Conservation (phyloP, 2,888 invertebrate species). For the Choristoneura rosaceana region DNA sequence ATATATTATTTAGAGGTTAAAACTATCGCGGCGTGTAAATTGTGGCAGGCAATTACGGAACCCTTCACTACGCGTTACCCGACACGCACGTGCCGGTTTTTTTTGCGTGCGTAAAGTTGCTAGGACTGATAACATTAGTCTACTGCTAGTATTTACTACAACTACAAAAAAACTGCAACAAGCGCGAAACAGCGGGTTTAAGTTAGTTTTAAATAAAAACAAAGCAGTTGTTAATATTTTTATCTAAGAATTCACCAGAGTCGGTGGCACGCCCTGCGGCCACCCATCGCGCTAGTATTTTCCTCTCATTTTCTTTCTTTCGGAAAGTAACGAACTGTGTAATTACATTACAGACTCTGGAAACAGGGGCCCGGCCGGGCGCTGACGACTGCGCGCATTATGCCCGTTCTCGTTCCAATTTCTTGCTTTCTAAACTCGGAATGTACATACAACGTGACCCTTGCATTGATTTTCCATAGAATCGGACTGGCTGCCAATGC, state of each 20-base stretch:
- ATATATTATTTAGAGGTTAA: too few relatives aligned
- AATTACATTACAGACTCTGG: constrained; percentile 61
- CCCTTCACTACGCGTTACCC: too few relatives aligned
- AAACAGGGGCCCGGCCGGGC: constrained; percentile 66
- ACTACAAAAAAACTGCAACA: too few relatives aligned
- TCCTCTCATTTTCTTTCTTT: constrained; percentile 74
- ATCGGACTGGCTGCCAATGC: neutral
- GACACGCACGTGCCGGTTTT: too few relatives aligned
- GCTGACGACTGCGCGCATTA: constrained; percentile 62
- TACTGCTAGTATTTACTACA: too few relatives aligned
- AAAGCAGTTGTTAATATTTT: constrained; percentile 22
- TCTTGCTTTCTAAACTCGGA: constrained; percentile 52
- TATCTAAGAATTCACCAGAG: constrained; percentile 40
- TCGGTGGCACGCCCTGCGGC: constrained; percentile 55
- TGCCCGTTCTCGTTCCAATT: constrained; percentile 54
- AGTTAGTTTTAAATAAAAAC: constrained; percentile 24
- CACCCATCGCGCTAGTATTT: constrained; percentile 63
- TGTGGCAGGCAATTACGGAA: too few relatives aligned
- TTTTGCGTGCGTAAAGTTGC: too few relatives aligned
- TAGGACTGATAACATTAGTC: too few relatives aligned
- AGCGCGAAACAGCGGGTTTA: too few relatives aligned
- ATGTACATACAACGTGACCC: constrained; percentile 24
- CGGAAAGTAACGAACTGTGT: constrained; percentile 78
- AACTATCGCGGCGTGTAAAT: too few relatives aligned
- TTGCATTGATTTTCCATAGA: neutral